Evolutionary conservation across 2,113 vertebrate species (phyloP), one percentile per base, ranked within the genome.

Genomic region (Daphoenositta chrysoptera): DNA sequence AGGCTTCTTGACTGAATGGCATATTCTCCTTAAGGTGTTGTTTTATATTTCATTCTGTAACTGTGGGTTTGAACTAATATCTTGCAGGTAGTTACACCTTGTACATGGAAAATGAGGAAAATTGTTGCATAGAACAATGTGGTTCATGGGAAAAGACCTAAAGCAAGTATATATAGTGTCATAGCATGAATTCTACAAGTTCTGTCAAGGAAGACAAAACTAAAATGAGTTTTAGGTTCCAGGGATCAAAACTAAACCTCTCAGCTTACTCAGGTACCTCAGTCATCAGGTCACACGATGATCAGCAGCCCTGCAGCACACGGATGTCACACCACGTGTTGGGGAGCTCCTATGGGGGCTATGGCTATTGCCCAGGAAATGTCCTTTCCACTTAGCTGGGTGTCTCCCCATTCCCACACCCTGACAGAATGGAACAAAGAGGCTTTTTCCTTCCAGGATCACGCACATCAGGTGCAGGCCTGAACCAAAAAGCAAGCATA

Each of bases 361-460:
- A 68, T 30, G 28, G 76, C 64, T 90, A 71, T 63, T 96, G 86
- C 93, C 95, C 94, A 89, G 96, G 96, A 95, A 96, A 92, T 70
- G 68, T 90, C 69, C 86, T 96, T 97, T 95, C 95, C 94, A 87
- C 68, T 78, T 54, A 56, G 47, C 86, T 95, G 95, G 96, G 95
- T 87, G 96, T 90, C 95, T 95, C 96, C 91, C 60, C 72, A 83
- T 93, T 96, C 93, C 96, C 86, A 97, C 86, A 86, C 71, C 51
- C 56, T 90, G 91, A 96, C 91, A 81, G 85, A 94, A 96, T 94
- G 96, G 96, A 94, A 97, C 91, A 94, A 95, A 96, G 66, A 89
- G 89, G n/a, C 83, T 94, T 92, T 94, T 94, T 88, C 90, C 91
- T 95, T 89, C 91, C 95, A 89, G 86, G 64, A 87, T 83, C 76